Evolutionary conservation across 2,797 vertebrate genomes (phyloP), one percentile per base, ranked within the genome.

Genomic region (Melanotaenia pygmaea): DNA sequence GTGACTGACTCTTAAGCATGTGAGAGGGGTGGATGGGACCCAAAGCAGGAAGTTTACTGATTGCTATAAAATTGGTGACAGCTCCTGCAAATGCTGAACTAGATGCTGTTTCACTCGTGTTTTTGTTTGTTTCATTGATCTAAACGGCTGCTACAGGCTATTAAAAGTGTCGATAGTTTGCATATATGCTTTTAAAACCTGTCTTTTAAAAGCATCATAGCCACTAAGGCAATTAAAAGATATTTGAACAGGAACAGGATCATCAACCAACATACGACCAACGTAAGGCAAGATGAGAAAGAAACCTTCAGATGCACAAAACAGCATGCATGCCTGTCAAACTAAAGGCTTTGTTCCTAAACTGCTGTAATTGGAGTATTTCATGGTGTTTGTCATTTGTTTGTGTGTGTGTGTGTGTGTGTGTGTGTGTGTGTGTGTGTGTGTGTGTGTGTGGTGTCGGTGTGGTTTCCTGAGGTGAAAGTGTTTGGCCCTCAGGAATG

Each of bases 401-500:
- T 38, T 22, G 26, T 4, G n/a, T 13, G 64, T 4, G 34, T 56
- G 12, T 40, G 63, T 68, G 53, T 20, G 43, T 43, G 14, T 43
- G 43, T 45, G 18, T 45, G 18, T 45, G 40, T 28, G 62, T 57
- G 67, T 75, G 79, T 4, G n/a, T 13, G 64, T 4, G 30, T 56
- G 10, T 40, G 63, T 68, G 53, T 20, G 43, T 43, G 16, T 43
- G 43, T 45, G 18, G 16, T 45, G 18, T 45, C 1, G 16, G 62
- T 57, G 69, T 75, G 79, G 74, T 83, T 82, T 81, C 76, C 65
- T 68, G 67, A 87, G 81, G 93, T 80, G 91, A 94, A 93, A 94
- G 93, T 93, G 91, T 89, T 82, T 86, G 87, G 38, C 74, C 76
- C 63, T 64, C 62, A 83, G 90, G 88, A 90, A 92, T 88, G 83